These are phyloP conservation scores for Cairina moschata DNA, from an alignment of 2,113 vertebrate genomes.

Conservation along the genomic window DNA sequence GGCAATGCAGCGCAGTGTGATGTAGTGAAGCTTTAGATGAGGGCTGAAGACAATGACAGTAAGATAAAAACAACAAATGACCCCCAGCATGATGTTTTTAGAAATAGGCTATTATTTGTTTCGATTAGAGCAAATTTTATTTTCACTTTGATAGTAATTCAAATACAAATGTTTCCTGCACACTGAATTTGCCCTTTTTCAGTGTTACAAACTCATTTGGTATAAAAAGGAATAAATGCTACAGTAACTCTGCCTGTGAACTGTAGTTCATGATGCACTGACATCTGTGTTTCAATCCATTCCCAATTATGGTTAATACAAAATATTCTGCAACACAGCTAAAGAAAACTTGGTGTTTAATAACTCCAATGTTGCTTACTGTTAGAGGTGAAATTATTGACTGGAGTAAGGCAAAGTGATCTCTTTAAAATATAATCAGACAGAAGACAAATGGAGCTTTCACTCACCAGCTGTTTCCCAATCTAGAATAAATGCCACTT, in stretches of 20 bases:
- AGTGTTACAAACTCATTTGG: neutral
- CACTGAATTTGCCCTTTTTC: neutral
- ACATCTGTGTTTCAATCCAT: neutral
- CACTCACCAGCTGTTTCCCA: neutral
- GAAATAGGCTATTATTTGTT: neutral
- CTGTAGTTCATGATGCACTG: neutral
- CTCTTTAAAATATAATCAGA: neutral
- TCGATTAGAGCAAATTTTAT: neutral
- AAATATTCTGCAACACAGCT: neutral
- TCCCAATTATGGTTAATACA: neutral
- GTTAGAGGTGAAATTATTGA: neutral
- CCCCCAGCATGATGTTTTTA: neutral
- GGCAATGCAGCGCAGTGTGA: constrained; percentile 37
- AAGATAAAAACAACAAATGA: constrained; percentile 27
- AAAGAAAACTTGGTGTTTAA: neutral
- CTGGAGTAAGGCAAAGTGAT: neutral
- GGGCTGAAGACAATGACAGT: neutral
- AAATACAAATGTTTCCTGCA: neutral
- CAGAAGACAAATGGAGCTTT: constrained; percentile 25
- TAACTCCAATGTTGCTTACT: neutral
- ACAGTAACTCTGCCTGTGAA: neutral
- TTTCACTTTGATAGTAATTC: neutral
- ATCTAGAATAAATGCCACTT: constrained; percentile 1
- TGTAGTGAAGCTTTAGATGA: neutral
- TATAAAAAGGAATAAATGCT: neutral